Conservation (phyloP, 2,113 vertebrate genomes). For the Sciurus niger region DNA sequence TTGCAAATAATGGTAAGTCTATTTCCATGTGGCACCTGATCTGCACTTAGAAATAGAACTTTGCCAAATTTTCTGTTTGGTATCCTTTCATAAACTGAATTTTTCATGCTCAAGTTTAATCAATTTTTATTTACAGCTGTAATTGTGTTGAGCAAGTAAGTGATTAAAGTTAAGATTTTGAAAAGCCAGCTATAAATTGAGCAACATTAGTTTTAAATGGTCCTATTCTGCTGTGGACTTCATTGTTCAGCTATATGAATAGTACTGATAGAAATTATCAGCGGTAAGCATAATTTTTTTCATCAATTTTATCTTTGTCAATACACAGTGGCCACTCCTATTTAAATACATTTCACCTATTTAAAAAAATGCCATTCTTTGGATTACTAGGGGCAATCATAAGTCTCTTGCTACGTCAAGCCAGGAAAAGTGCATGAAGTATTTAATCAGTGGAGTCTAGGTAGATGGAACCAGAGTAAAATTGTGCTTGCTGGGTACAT, state of each 20-base stretch:
- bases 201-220: slow-evolving; percentile 64
- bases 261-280: slow-evolving; percentile 46
- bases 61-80: slow-evolving; percentile 57
- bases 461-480: slow-evolving; percentile 37
- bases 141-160: slow-evolving; percentile 62
- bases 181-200: slow-evolving; percentile 68
- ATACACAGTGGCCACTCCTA: slow-evolving; percentile 41
- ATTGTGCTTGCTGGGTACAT: slow-evolving; percentile 27
- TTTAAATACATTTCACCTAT: slow-evolving; percentile 64
- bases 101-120: slow-evolving; percentile 74
- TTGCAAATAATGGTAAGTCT: slow-evolving; percentile 53
- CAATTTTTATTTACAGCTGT: slow-evolving; percentile 57
- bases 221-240: slow-evolving; percentile 8
- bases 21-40: slow-evolving; percentile 66
- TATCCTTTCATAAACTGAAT: slow-evolving; percentile 64
- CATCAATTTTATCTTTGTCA: slow-evolving; percentile 52
- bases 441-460: slow-evolving; percentile 12
- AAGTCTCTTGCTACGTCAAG: background rate
- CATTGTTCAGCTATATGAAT: slow-evolving; percentile 61
- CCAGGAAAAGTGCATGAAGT: slow-evolving; percentile 37
- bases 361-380: slow-evolving; percentile 28
- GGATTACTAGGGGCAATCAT: background rate
- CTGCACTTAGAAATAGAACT: slow-evolving; percentile 62
- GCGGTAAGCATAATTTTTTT: background rate
- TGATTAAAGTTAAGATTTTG: slow-evolving; percentile 68